Evolutionary conservation across 2,888 invertebrate species (phyloP).

Genomic region (Drosophila buzzatii): DNA sequence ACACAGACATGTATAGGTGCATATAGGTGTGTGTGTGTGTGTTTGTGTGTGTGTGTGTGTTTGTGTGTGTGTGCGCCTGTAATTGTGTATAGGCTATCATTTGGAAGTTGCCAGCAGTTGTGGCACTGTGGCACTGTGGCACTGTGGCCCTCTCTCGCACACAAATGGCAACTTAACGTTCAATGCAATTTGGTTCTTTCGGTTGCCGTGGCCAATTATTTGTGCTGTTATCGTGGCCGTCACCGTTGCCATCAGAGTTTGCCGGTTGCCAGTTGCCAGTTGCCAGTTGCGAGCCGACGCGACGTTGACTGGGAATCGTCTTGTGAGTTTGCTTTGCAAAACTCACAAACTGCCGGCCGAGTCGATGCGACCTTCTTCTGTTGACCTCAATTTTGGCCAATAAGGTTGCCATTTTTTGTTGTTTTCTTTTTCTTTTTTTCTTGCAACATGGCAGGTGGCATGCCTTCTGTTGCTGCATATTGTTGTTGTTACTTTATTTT

Average conservation of each 20-base stretch:
- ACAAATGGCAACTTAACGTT: constrained; percentile 64
- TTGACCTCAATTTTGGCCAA: constrained; percentile 74
- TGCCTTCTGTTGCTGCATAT: constrained; percentile 7
- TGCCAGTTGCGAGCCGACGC: background rate
- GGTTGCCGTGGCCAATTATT: constrained; percentile 73
- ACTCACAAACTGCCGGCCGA: constrained; percentile 4
- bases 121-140: constrained; percentile 28
- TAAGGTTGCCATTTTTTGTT: constrained; percentile 57
- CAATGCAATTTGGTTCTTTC: constrained; percentile 65
- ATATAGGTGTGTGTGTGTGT: background rate
- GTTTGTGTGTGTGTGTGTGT: background rate
- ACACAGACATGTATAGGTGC: background rate
- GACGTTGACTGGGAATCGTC: constrained; percentile 12
- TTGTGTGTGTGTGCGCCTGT: background rate
- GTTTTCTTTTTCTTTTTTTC: too few species aligned
- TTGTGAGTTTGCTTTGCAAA: constrained; percentile 8
- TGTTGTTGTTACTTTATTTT: constrained; percentile 5
- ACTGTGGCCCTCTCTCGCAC: constrained; percentile 24
- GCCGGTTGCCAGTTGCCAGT: too few species aligned
- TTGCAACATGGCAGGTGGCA: constrained; percentile 54
- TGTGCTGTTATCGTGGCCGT: constrained; percentile 73
- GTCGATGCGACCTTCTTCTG: constrained; percentile 70
- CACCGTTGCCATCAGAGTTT: constrained; percentile 26
- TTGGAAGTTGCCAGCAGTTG: constrained; percentile 10
- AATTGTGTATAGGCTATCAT: constrained; percentile 17